phyloP scores from a whole-genome alignment of 2,797 vertebrate species.

The Ispidina lecontei region DNA sequence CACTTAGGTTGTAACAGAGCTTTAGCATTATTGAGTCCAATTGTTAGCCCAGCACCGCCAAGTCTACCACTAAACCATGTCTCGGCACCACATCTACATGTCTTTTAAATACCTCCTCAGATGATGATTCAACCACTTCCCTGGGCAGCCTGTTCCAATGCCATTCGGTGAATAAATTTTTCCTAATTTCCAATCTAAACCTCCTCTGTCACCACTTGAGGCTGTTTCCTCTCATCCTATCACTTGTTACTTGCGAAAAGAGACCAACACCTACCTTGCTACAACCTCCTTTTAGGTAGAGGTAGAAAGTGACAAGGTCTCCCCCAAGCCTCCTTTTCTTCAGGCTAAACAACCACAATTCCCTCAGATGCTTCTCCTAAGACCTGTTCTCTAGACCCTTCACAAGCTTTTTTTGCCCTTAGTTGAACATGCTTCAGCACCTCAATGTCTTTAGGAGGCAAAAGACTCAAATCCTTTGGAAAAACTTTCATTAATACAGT shows the following conservation, averaged over 20 bases:
- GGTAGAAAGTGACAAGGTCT: background rate
- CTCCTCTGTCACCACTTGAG: background rate
- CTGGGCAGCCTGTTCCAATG: background rate
- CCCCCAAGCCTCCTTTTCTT: background rate
- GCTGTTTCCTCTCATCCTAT: background rate
- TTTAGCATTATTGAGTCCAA: background rate
- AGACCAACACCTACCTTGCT: fast-evolving
- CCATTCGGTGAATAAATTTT: background rate
- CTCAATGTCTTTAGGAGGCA: background rate
- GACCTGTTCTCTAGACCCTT: background rate
- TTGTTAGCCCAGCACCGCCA: background rate
- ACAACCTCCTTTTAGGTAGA: background rate
- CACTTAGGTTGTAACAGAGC: background rate
- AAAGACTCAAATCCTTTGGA: background rate
- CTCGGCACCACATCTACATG: background rate
- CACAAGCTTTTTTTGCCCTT: background rate
- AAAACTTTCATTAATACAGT: background rate
- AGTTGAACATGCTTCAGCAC: background rate
- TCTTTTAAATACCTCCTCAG: background rate
- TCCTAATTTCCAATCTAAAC: background rate
- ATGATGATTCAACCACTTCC: background rate
- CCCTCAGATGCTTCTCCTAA: background rate
- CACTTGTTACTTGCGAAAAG: background rate
- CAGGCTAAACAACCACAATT: background rate
- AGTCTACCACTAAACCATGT: background rate